These are phyloP conservation scores for Gila orcuttii DNA, from an alignment of 2,113 vertebrate genomes.

Conservation along the genomic window DNA sequence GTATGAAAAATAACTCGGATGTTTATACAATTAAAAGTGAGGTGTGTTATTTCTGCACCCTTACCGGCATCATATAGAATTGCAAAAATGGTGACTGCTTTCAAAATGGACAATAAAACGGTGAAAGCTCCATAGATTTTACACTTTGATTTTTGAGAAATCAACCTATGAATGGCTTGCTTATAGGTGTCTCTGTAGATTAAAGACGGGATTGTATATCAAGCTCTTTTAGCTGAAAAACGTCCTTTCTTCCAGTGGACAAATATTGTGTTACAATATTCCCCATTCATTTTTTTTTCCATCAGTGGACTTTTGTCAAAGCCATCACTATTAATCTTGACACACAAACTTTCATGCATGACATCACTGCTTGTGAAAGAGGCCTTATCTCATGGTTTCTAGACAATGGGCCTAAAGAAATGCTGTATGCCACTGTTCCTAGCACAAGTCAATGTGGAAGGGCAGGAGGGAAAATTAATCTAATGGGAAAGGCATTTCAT, in stretches of 20 bases:
- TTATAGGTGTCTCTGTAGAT: too few relatives aligned
- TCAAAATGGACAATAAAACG: not conserved
- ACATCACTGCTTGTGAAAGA: not conserved
- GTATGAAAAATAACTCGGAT: not conserved
- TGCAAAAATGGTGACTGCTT: not conserved
- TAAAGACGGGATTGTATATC: too few relatives aligned
- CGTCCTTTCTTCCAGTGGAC: too few relatives aligned
- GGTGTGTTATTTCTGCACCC: not conserved
- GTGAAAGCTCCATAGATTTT: not conserved
- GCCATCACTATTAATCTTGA: not conserved
- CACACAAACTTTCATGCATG: not conserved
- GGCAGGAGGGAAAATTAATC: not conserved
- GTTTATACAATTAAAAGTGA: not conserved
- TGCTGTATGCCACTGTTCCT: not conserved
- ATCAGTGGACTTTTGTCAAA: not conserved
- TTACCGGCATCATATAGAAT: not conserved
- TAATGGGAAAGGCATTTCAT: constrained; percentile 34
- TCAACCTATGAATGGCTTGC: too few relatives aligned
- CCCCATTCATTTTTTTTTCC: too few relatives aligned
- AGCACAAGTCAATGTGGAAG: constrained; percentile 15
- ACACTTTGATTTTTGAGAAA: too few relatives aligned
- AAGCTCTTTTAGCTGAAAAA: too few relatives aligned
- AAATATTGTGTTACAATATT: too few relatives aligned
- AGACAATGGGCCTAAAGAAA: not conserved
- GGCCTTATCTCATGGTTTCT: not conserved